Evolutionary conservation across 2,113 vertebrate species (phyloP).

Genomic region (Notechis scutatus): DNA sequence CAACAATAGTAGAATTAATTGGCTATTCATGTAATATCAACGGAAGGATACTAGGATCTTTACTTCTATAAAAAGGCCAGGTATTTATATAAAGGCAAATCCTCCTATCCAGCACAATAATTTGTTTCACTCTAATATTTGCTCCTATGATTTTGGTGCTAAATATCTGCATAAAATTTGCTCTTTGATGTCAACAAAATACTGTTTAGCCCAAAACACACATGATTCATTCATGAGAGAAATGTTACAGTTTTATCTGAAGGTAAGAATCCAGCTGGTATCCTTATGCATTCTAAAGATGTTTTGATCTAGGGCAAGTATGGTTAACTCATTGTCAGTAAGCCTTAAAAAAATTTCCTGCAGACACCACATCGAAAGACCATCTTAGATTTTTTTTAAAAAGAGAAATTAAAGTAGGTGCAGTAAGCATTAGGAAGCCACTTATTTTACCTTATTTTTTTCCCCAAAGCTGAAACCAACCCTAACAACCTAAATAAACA

Average conservation of each 20-base stretch:
- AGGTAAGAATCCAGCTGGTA: background rate
- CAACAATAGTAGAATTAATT: constrained; percentile 25
- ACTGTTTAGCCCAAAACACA: background rate
- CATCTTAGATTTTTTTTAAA: background rate
- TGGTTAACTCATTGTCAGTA: background rate
- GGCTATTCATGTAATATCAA: background rate
- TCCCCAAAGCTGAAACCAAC: background rate
- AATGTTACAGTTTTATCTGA: background rate
- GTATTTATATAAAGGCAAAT: background rate
- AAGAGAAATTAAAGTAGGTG: background rate
- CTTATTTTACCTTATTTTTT: background rate
- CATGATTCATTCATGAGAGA: background rate
- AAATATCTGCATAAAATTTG: background rate
- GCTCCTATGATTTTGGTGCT: background rate
- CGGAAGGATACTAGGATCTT: background rate
- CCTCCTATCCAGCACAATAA: background rate
- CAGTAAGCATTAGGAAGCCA: background rate
- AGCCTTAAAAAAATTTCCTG: background rate
- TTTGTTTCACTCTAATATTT: background rate
- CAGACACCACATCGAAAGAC: background rate
- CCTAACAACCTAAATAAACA: background rate
- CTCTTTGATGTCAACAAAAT: background rate
- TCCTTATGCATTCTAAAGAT: background rate
- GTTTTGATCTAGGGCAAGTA: background rate
- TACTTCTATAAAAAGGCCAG: constrained; percentile 36